A percentile compares a stretch with the other conserved stretches of the same genome.
Evolutionary conservation across 2,113 vertebrate genomes (phyloP).

Genomic region (Sphaerodactylus townsendi): DNA sequence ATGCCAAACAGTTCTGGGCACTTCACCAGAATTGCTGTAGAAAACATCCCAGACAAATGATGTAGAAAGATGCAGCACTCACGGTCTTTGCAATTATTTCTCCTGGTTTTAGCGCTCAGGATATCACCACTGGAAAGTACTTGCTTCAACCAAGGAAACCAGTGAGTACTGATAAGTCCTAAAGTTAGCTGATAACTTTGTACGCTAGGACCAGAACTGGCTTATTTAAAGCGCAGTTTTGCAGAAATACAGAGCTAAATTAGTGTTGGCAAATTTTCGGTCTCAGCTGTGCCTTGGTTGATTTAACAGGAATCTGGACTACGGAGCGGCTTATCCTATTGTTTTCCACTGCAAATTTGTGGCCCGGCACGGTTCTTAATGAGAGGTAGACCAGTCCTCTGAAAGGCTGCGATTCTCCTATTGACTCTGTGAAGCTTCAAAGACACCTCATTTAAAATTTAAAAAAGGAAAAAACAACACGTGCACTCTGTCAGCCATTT

Average conservation of each 20-base stretch:
- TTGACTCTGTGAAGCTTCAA: too few relatives aligned
- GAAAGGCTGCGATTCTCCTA: too few relatives aligned
- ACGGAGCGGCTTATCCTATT: too few relatives aligned
- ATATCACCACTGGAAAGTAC: conserved; percentile 45
- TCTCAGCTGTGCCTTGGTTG: not conserved
- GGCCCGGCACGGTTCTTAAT: too few relatives aligned
- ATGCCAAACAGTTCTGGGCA: conserved; percentile 4
- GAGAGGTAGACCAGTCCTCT: too few relatives aligned
- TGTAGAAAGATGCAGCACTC: not conserved
- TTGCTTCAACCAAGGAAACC: conserved; percentile 30
- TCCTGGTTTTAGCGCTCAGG: conserved; percentile 11
- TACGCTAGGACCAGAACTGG: conserved; percentile 49
- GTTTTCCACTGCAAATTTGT: too few relatives aligned
- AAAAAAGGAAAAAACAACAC: too few relatives aligned
- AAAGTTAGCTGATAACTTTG: conserved; percentile 2
- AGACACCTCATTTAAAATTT: too few relatives aligned
- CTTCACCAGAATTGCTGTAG: not conserved
- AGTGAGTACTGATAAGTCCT: conserved; percentile 22
- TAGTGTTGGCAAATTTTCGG: not conserved
- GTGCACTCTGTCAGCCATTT: too few relatives aligned
- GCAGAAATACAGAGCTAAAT: not conserved
- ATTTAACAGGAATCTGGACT: not conserved
- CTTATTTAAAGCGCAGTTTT: not conserved
- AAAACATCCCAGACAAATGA: conserved; percentile 1
- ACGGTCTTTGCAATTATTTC: conserved; percentile 36